Conservation (phyloP, 2,797 vertebrate species). For the Coracias cyanogaster region DNA sequence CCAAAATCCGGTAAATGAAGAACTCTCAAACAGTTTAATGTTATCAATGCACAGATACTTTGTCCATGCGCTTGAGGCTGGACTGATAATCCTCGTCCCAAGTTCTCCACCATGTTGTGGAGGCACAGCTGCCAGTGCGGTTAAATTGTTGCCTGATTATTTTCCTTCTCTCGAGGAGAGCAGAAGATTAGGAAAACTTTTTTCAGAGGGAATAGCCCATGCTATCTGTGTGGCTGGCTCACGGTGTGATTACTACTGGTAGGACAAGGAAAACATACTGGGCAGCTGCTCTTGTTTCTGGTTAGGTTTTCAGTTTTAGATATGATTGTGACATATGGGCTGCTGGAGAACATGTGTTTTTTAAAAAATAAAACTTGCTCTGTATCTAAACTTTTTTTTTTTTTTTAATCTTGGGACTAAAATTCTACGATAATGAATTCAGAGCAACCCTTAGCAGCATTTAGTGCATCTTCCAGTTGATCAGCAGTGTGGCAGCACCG, state of each 20-base stretch:
- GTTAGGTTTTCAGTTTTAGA: background rate
- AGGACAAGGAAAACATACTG: background rate
- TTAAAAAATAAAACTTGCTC: background rate
- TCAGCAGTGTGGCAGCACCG: background rate
- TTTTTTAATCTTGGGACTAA: background rate
- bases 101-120: background rate
- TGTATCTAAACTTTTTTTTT: background rate
- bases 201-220: background rate
- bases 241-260: rapidly evolving
- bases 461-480: background rate
- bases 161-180: background rate
- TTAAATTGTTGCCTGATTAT: background rate
- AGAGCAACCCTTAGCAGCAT: background rate
- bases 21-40: no score
- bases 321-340: background rate
- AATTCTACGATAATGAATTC: background rate
- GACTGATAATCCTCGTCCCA: background rate
- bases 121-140: background rate
- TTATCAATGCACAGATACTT: background rate
- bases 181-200: background rate
- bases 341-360: background rate
- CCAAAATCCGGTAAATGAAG: no score
- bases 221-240: rapidly evolving
- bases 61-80: rapidly evolving
- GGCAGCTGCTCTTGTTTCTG: background rate